Base-by-base conservation (phyloP, 2,797 vertebrate species). In the Apodemus agrarius region DNA sequence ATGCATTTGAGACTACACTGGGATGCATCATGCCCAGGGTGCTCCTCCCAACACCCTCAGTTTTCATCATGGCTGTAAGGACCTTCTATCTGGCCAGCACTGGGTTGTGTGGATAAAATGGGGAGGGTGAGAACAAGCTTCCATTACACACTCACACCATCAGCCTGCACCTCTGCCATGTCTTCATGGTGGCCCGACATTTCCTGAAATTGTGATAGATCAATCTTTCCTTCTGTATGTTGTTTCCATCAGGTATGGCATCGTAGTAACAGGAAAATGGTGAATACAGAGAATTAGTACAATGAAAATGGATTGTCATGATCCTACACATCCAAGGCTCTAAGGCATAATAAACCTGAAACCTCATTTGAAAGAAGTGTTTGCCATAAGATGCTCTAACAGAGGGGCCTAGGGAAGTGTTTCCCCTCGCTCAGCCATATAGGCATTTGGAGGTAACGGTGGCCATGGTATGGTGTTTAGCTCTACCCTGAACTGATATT, bases 1-100 rank as follows among this genome's bases (percentile, higher is more conserved):
- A 49, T 92, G 61, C 1, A 82, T 59, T 83, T 89, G 84, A 91
- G 72, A 93, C 22, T 1, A 81, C 6, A 29, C 63, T 86, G 29
- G 67, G 89, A 94, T 63, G 82, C 34, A 22, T 75, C 85, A 88
- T 91, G 37, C 31, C 72, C 84, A 49, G 46, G 49, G 76, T 92
- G 40, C 29, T 29, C 90, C 83, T 49, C 14, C 52, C 16, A 69
- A 22, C 6, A 63, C 11, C 43, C 76, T 88, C n/a, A 59, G 7
- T 26, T 89, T 95, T 87, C 17, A 46, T 76, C 17, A 83, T 59
- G 72, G 29, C 57, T 29, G 0, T 31, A 8, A 72, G 16, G 34
- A 2, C 11, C 67, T 16, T 63, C 24, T 80, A 29, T 87, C 46
- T 88, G n/a, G 57, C 8, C 52, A 34, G 81, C 19, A 40, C 22